Evolutionary conservation across 1,140 invertebrate genomes (phyloP).

Genomic region (Heliconius nattereri): DNA sequence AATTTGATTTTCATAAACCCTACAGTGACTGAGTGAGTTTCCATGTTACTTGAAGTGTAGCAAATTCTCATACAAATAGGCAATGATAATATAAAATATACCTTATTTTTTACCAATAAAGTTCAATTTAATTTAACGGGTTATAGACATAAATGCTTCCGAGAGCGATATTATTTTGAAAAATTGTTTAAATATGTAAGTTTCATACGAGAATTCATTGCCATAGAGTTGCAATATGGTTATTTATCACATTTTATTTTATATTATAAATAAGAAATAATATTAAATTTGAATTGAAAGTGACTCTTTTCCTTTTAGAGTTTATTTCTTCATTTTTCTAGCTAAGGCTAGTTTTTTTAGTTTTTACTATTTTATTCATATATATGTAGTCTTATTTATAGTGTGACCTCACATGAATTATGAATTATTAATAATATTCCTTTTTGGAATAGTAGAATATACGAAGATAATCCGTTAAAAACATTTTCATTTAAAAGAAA

Average conservation of each 20-base stretch:
- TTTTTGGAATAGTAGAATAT: too few species aligned
- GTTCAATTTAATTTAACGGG: neutral
- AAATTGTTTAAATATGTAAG: conserved; percentile 7
- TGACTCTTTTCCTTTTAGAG: too few species aligned
- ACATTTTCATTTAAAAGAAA: too few species aligned
- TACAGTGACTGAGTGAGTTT: conserved; percentile 24
- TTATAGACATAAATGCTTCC: neutral
- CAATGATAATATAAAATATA: neutral
- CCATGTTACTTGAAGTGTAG: conserved; percentile 21
- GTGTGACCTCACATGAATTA: too few species aligned
- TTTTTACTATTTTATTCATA: too few species aligned
- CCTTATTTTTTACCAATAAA: neutral
- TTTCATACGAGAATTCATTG: neutral
- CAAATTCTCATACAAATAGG: neutral
- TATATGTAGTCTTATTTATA: too few species aligned
- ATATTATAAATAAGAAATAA: neutral
- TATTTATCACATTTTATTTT: neutral
- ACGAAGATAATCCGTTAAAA: too few species aligned
- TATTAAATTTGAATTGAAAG: neutral
- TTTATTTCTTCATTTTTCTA: too few species aligned
- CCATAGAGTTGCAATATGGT: neutral
- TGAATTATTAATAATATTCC: too few species aligned
- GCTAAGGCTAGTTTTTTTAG: too few species aligned
- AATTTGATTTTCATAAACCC: conserved; percentile 28
- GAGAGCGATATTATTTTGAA: neutral